Conservation (phyloP, 2,888 invertebrate species). For the Drosophila hawaiiensis region DNA sequence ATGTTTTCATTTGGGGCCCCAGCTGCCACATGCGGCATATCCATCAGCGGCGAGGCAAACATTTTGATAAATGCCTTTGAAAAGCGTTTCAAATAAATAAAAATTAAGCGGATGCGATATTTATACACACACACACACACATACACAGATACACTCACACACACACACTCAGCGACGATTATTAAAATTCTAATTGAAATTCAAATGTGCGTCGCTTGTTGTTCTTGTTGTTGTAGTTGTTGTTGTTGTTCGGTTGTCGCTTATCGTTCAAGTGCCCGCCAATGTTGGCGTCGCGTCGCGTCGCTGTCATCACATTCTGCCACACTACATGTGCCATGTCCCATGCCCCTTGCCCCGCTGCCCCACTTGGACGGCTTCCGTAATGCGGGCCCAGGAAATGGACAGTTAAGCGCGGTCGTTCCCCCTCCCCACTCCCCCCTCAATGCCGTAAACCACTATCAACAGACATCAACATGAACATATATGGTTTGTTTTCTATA, state of each 20-base stretch:
- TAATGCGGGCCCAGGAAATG: conserved; percentile 79
- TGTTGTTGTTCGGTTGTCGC: conserved; percentile 49
- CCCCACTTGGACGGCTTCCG: conserved; percentile 60
- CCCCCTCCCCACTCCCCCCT: not conserved
- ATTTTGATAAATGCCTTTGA: conserved; percentile 62
- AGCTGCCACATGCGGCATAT: conserved; percentile 48
- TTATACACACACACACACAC: conserved; percentile 58
- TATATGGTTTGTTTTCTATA: conserved; percentile 30
- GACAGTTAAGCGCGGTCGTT: conserved; percentile 69
- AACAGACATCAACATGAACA: conserved; percentile 10
- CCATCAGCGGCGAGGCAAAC: conserved; percentile 61
- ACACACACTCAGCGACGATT: conserved; percentile 60
- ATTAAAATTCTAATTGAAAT: conserved; percentile 82
- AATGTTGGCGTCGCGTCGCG: conserved; percentile 32
- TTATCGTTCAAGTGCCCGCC: conserved; percentile 44
- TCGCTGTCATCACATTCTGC: conserved; percentile 36
- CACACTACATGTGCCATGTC: not conserved
- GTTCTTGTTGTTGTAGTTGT: conserved; percentile 15
- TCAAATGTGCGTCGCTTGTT: conserved; percentile 71
- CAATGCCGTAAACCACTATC: conserved; percentile 14
- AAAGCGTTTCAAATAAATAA: conserved; percentile 52
- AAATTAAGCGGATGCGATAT: conserved; percentile 65
- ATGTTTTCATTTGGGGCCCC: conserved; percentile 61
- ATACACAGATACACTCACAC: conserved; percentile 1
- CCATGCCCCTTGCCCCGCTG: conserved; percentile 4